phyloP scores from a whole-genome alignment of 2,888 invertebrate species.

The Acheta domesticus region DNA sequence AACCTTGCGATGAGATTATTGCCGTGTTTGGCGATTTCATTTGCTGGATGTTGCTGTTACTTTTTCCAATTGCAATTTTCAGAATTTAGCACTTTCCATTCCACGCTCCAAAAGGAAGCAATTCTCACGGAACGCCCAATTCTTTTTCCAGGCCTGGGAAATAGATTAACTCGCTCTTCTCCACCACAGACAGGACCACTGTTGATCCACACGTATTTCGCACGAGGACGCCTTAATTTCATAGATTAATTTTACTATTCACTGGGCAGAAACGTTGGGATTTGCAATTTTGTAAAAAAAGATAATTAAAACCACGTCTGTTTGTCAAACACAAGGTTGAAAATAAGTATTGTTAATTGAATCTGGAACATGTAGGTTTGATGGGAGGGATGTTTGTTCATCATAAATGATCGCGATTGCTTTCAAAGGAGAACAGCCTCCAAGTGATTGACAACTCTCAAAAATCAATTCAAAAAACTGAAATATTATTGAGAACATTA shows the following conservation, averaged over 20 bases:
- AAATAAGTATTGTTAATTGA: background rate
- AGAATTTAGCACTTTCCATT: background rate
- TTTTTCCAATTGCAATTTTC: too few species aligned
- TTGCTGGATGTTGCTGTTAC: too few species aligned
- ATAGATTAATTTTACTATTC: background rate
- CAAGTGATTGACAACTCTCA: too few species aligned
- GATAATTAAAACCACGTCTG: background rate
- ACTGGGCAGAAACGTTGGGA: background rate
- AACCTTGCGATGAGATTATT: too few species aligned
- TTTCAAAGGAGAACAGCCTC: too few species aligned
- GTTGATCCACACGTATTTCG: background rate
- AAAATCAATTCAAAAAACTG: too few species aligned
- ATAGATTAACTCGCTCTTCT: background rate
- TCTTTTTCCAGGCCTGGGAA: background rate
- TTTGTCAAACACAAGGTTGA: background rate
- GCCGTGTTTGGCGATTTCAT: too few species aligned
- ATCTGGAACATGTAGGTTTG: background rate
- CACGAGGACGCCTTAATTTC: background rate
- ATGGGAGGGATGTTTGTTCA: too few species aligned
- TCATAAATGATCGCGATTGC: too few species aligned
- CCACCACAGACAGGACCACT: background rate
- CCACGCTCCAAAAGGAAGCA: background rate
- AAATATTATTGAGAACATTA: too few species aligned
- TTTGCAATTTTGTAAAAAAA: background rate
- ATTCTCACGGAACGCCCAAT: background rate